Percentiles rank a stretch among this genome's conserved stretches.
Conservation (phyloP, 2,888 invertebrate species). For the Gandaritis pyraliata region DNA sequence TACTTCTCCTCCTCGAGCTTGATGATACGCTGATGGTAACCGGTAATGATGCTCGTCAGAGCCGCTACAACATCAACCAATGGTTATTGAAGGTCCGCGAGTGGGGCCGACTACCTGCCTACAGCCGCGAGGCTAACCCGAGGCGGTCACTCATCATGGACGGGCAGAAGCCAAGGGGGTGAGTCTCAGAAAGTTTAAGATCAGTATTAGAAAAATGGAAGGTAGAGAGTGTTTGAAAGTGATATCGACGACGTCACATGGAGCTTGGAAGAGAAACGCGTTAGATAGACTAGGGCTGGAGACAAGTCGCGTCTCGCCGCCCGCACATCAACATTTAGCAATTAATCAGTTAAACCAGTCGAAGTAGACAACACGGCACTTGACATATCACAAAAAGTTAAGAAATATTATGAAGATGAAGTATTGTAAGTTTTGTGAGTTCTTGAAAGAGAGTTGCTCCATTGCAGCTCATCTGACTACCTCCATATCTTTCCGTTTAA, state of each 20-base stretch:
- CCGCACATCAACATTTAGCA: constrained; percentile 60
- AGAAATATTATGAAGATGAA: constrained; percentile 62
- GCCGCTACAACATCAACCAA: constrained; percentile 84
- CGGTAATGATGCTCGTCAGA: constrained; percentile 88
- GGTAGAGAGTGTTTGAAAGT: constrained; percentile 66
- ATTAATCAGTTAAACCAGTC: constrained; percentile 71
- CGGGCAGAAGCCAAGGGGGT: constrained; percentile 67
- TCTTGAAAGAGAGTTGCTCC: constrained; percentile 67
- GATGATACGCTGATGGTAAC: constrained; percentile 92
- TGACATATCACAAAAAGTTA: constrained; percentile 69
- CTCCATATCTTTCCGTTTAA: constrained; percentile 99
- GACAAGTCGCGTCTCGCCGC: constrained; percentile 49
- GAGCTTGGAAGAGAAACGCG: constrained; percentile 72
- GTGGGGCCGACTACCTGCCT: constrained; percentile 34
- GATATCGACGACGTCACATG: constrained; percentile 67
- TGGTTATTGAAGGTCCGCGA: constrained; percentile 60
- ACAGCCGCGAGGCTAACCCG: constrained; percentile 3
- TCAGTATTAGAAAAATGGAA: constrained; percentile 60
- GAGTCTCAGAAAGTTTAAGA: constrained; percentile 64
- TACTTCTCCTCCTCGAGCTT: constrained; percentile 96
- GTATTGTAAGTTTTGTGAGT: constrained; percentile 68
- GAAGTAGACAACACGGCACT: constrained; percentile 74
- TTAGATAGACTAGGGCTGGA: constrained; percentile 65
- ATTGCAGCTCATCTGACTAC: constrained; percentile 86
- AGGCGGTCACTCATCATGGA: constrained; percentile 58